A percentile compares a stretch with the other conserved stretches of the same genome.
Evolutionary conservation across 2,797 vertebrate species (phyloP).

Genomic region (Myotis pilosus): DNA sequence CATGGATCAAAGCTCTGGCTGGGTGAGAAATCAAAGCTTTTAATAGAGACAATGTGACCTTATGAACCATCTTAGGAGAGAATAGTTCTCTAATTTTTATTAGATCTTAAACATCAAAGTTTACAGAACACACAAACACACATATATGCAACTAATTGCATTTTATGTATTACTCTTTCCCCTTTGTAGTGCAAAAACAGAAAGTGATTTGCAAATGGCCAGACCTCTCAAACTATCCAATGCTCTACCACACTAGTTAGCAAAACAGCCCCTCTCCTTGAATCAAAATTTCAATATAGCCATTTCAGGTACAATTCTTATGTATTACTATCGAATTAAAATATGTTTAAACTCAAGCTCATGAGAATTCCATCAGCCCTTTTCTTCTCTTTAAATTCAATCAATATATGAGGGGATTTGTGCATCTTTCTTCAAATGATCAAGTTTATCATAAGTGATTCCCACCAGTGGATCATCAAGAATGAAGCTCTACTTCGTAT

Average conservation of each 20-base stretch:
- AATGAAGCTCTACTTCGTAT: neutral
- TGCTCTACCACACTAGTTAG: neutral
- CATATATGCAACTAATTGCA: neutral
- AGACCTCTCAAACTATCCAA: neutral
- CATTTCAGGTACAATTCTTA: conserved; percentile 37
- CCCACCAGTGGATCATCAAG: neutral
- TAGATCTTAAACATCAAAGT: conserved; percentile 20
- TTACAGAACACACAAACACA: neutral
- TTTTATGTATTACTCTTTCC: conserved; percentile 19
- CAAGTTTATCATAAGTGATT: neutral
- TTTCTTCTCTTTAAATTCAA: conserved; percentile 36
- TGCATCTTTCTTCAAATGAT: neutral
- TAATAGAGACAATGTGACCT: neutral
- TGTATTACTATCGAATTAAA: conserved; percentile 34
- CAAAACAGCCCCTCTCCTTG: conserved; percentile 18
- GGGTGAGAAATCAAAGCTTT: neutral
- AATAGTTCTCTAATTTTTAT: conserved; percentile 39
- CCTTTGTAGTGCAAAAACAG: neutral
- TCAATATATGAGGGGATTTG: neutral
- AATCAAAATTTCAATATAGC: conserved; percentile 13
- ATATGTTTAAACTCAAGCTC: neutral
- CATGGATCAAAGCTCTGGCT: too few relatives aligned
- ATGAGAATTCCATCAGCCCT: neutral
- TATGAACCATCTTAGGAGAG: neutral
- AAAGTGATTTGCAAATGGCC: conserved; percentile 6